These are phyloP conservation scores for Ecliptopera silaceata DNA, from an alignment of 2,888 invertebrate species.

Conservation along the genomic window DNA sequence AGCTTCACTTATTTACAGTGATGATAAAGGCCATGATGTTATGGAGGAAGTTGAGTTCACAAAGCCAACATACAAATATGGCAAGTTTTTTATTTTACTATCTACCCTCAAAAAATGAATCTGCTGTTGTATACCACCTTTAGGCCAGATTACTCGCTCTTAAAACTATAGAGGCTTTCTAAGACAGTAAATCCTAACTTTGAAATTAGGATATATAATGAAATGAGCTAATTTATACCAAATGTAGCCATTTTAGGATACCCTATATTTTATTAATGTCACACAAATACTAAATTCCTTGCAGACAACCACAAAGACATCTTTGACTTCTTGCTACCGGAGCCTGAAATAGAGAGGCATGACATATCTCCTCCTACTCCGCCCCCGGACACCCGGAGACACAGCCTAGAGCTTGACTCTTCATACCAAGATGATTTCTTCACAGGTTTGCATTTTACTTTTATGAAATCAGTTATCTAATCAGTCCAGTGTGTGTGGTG, in stretches of 20 bases:
- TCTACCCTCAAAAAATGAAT: not conserved
- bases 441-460: constrained; percentile 50
- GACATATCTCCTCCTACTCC: constrained; percentile 60
- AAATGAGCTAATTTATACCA: no score
- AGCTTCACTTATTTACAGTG: constrained; percentile 65
- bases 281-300: no score
- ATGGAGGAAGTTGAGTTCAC: constrained; percentile 67
- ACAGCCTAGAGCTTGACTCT: constrained; percentile 57
- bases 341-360: constrained; percentile 40
- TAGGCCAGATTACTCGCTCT: no score
- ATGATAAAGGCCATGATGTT: constrained; percentile 47
- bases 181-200: no score
- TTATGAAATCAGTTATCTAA: no score
- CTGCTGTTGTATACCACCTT: not conserved
- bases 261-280: no score
- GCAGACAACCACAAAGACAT: constrained; percentile 63
- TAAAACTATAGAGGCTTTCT: no score
- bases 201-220: no score
- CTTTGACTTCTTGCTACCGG: constrained; percentile 58
- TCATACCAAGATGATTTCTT: constrained; percentile 72
- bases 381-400: constrained; percentile 45
- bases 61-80: constrained; percentile 59
- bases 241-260: no score
- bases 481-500: no score
- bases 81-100: constrained; percentile 29